These are phyloP conservation scores for Vidua chalybeata DNA, from an alignment of 2,113 vertebrate genomes.

Conservation along the genomic window DNA sequence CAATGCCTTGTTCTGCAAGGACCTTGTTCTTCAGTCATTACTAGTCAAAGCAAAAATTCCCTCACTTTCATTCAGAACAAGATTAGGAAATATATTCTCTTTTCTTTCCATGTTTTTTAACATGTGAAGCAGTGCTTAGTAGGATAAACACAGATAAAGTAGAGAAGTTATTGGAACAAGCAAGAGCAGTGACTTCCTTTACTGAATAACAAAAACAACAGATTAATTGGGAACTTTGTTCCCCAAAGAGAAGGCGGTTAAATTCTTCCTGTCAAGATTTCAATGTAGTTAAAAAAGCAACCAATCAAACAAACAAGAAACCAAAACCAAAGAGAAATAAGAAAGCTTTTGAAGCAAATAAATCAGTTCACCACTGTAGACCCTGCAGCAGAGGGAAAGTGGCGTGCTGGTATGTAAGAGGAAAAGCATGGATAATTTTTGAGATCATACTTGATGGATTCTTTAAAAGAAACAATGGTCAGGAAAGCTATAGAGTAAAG, in stretches of 20 bases:
- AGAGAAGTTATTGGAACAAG: not conserved
- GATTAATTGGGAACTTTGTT: not conserved
- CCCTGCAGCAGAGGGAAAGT: rapidly evolving
- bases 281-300: not conserved
- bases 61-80: not conserved
- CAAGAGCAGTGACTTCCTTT: not conserved
- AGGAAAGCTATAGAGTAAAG: not conserved
- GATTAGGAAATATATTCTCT: not conserved
- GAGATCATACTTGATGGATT: not conserved
- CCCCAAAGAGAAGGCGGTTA: rapidly evolving
- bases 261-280: not conserved
- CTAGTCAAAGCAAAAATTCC: not conserved
- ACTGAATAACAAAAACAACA: not conserved
- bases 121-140: not conserved
- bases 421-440: not conserved
- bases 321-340: not conserved
- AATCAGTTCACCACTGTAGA: not conserved
- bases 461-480: not conserved
- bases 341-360: not conserved
- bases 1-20: not conserved
- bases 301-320: not conserved
- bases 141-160: not conserved
- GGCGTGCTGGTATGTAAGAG: not conserved
- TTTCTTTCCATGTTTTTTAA: not conserved
- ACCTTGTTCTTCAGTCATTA: not conserved